A percentile compares a stretch with the other conserved stretches of the same genome.
Conservation (phyloP, 2,888 invertebrate species). For the Agrochola litura region DNA sequence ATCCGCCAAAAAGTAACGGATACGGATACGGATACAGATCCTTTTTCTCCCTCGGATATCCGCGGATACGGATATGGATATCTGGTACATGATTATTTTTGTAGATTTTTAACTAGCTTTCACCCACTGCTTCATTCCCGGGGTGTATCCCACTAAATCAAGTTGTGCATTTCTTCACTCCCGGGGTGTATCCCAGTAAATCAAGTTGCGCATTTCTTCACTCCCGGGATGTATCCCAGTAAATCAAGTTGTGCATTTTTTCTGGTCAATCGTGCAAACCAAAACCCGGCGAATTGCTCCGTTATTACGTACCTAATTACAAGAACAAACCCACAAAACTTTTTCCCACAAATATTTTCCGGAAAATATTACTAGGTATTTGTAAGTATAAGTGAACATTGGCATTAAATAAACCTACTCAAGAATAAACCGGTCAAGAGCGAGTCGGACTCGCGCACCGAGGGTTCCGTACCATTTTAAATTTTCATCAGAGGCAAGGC, state of each 20-base stretch:
- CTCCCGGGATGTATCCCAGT: background rate
- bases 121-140: background rate
- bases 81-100: background rate
- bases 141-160: background rate
- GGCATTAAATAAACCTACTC: no score
- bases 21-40: no score
- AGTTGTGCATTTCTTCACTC: background rate
- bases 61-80: no score
- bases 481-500: no score
- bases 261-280: background rate
- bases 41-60: no score
- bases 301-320: background rate
- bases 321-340: background rate
- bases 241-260: background rate
- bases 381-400: no score
- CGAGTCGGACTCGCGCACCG: no score
- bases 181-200: background rate
- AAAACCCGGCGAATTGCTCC: background rate
- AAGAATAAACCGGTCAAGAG: no score
- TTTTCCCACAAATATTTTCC: background rate
- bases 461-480: no score
- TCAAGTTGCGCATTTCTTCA: background rate
- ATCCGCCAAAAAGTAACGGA: no score
- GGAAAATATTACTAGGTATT: background rate
- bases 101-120: no score